Evolutionary conservation across 2,888 invertebrate genomes (phyloP).

Genomic region (Keiferia lycopersicella): DNA sequence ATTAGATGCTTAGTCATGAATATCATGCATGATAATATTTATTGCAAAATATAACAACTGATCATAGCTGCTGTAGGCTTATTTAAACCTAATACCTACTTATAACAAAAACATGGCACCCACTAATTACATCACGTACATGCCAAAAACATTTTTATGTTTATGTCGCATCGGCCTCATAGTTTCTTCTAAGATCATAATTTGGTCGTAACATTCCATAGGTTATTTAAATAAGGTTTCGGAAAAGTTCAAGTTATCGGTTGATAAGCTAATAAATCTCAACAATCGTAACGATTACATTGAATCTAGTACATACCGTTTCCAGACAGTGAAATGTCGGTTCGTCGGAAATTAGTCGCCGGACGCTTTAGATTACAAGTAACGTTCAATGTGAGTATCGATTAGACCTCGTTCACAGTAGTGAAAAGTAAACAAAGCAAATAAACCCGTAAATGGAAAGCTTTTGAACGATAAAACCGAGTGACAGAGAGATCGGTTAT

Average conservation of each 20-base stretch:
- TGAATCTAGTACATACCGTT: conserved; percentile 61
- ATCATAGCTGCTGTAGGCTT: too few species aligned
- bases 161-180: too few species aligned
- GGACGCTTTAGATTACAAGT: conserved; percentile 58
- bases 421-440: conserved; percentile 57
- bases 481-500: conserved; percentile 53
- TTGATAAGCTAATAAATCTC: neutral
- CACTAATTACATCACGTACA: too few species aligned
- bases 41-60: too few species aligned
- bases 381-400: conserved; percentile 52
- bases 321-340: conserved; percentile 54
- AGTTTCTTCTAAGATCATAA: too few species aligned
- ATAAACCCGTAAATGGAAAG: conserved; percentile 60
- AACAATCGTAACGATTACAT: conserved; percentile 44
- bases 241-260: conserved; percentile 8
- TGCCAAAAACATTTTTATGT: too few species aligned
- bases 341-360: conserved; percentile 60
- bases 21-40: too few species aligned
- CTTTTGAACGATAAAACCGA: conserved; percentile 66
- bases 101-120: too few species aligned
- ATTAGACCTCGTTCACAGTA: conserved; percentile 56
- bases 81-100: too few species aligned
- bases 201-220: conserved; percentile 22
- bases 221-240: conserved; percentile 33
- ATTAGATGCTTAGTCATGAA: conserved; percentile 37